Percentiles rank a stretch among this genome's conserved stretches.
Conservation (phyloP, 2,797 vertebrate species). For the Denticeps clupeoides region DNA sequence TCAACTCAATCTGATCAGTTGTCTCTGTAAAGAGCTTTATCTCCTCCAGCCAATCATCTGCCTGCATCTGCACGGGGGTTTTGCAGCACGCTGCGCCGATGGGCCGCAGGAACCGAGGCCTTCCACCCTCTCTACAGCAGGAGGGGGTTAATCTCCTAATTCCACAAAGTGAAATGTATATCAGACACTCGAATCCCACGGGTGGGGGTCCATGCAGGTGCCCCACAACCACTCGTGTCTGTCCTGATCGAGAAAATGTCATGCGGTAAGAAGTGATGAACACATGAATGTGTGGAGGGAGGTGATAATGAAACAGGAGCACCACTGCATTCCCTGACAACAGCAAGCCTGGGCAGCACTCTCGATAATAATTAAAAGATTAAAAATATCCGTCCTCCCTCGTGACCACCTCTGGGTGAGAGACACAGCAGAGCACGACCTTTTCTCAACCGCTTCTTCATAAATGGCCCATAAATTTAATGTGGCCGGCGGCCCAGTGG, state of each 20-base stretch:
- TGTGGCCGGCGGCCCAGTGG: background rate
- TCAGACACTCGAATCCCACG: slow-evolving; percentile 1
- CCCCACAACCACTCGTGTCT: background rate
- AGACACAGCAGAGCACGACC: background rate
- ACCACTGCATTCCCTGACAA: background rate
- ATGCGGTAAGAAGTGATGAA: no score
- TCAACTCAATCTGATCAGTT: no score
- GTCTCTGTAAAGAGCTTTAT: no score
- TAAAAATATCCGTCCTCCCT: slow-evolving; percentile 5
- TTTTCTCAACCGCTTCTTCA: slow-evolving; percentile 3
- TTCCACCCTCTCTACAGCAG: background rate
- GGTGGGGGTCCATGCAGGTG: background rate
- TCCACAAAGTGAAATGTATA: slow-evolving; percentile 5
- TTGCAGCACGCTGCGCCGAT: background rate
- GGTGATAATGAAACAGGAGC: no score
- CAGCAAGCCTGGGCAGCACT: background rate
- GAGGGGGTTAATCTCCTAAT: slow-evolving; percentile 2
- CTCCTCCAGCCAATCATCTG: no score
- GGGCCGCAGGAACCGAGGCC: background rate
- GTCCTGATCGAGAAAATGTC: no score
- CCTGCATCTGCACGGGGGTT: background rate
- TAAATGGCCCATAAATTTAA: slow-evolving; percentile 3
- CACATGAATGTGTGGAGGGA: no score
- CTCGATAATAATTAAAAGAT: slow-evolving; percentile 2
- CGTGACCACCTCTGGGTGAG: slow-evolving; percentile 1